These are phyloP conservation scores for Caenorhabditis elegans DNA, from an alignment of 1,140 invertebrate genomes.

Conservation along the genomic window WBcel235 BX284606.5:3701501-3702000, in stretches of 20 bases:
- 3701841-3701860: slow-evolving; percentile 7
- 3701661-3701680: slow-evolving; percentile 9
- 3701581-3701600: too few species aligned
- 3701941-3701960: neutral
- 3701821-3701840: slow-evolving; percentile 22
- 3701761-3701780: slow-evolving; percentile 27
- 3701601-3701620: too few species aligned
- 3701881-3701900: neutral
- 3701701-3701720: neutral
- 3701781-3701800: neutral
- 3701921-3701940: neutral
- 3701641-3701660: neutral
- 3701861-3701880: slow-evolving; percentile 6
- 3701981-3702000: slow-evolving; percentile 18
- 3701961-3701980: neutral
- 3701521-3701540: too few species aligned
- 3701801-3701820: neutral
- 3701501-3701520: too few species aligned
- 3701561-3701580: too few species aligned
- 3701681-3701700: neutral
- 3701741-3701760: slow-evolving; percentile 19
- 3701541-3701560: too few species aligned
- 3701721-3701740: neutral
- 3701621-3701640: too few species aligned
- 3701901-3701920: neutral